Evolutionary conservation across 2,888 invertebrate species (phyloP), one percentile per base, ranked within the genome.

Genomic region (Resseliella maxima): DNA sequence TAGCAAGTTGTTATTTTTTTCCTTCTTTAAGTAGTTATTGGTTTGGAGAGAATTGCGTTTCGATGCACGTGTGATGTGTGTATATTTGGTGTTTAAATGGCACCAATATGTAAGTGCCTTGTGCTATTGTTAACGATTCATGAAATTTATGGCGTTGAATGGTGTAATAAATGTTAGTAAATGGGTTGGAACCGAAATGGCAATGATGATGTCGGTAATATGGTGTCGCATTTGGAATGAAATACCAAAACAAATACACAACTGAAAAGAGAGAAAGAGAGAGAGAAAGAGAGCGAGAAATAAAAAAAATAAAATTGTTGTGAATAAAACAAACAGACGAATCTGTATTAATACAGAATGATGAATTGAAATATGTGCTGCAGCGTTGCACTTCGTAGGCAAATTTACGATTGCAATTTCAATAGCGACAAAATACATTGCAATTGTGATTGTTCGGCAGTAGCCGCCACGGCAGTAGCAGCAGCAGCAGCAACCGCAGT

Each of bases 111-210:
- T 50, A 50, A 50, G 50, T 50, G 50, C n/a, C 18, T 50, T 21
- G 50, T 50, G 59, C 59, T 59, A 59, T 72, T 72, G 72, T 72
- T 72, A 72, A 72, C 72, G 72, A 72, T 72, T 72, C 72, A 72
- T 72, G 72, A 72, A 72, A 72, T 72, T 72, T 72, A 72, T 72
- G 72, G 72, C 72, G 72, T 72, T 72, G 72, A 72, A 72, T 72
- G 72, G 72, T 72, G 72, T 35, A 72, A 72, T 72, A 72, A 72
- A 72, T 72, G 72, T 35, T 72, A 31, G 72, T 72, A 72, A 72
- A 72, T 72, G 72, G 72, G 72, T 72, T 72, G 72, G 72, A 72
- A 72, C 72, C 15, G 72, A 72, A 72, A 35, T 35, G 35, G 46
- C 31, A 15, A n/a, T n/a, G 72, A 72, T 72, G 72, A 72, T 72